A percentile compares a stretch with the other conserved stretches of the same genome.
Conservation (phyloP, 2,888 invertebrate genomes). For the Agonopterix arenella region DNA sequence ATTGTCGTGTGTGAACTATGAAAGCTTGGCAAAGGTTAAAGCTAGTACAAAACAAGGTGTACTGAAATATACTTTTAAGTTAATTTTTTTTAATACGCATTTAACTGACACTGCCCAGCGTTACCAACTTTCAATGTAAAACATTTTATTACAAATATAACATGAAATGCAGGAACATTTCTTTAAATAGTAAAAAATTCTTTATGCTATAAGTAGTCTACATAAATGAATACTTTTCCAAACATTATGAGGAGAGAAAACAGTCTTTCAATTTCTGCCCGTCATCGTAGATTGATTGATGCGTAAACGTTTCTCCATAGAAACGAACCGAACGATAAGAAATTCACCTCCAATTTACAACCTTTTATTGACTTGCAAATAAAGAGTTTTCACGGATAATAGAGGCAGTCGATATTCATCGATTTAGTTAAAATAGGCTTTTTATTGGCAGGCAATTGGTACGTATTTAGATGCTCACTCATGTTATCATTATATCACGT, state of each 20-base stretch:
- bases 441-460: too few relatives aligned
- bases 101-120: background rate
- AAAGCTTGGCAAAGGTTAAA: too few relatives aligned
- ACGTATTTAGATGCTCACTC: too few relatives aligned
- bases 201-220: background rate
- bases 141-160: background rate
- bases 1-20: too few relatives aligned
- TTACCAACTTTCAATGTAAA: background rate
- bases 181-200: background rate
- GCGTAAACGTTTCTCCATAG: slow-evolving; percentile 21
- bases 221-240: slow-evolving; percentile 1
- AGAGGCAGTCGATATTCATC: too few relatives aligned
- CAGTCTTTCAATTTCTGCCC: slow-evolving; percentile 34
- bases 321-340: slow-evolving; percentile 31
- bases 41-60: too few relatives aligned
- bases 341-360: slow-evolving; percentile 36
- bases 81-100: background rate
- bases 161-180: background rate
- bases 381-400: background rate
- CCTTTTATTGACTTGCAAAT: background rate
- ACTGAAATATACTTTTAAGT: background rate
- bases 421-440: too few relatives aligned
- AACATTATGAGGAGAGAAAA: slow-evolving; percentile 15
- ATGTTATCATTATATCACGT: too few relatives aligned
- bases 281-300: slow-evolving; percentile 44